Evolutionary conservation across 1,140 invertebrate genomes (phyloP).

Genomic region (Plectrocnemia conspersa): DNA sequence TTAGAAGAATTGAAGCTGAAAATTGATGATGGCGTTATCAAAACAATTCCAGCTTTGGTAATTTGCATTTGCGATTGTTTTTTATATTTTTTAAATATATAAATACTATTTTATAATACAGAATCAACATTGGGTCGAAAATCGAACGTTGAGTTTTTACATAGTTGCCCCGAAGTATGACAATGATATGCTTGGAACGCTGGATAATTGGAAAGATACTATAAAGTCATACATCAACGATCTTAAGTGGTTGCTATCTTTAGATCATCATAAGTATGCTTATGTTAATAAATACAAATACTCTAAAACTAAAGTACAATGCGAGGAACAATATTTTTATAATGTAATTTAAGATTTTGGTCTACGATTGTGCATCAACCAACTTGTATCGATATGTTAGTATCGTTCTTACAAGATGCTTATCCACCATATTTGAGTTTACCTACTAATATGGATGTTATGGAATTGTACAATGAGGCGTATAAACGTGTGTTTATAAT

Average conservation of each 20-base stretch:
- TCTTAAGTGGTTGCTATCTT: conserved; percentile 44
- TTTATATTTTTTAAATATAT: neutral
- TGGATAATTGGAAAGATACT: conserved; percentile 44
- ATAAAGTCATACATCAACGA: conserved; percentile 43
- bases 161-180: conserved; percentile 41
- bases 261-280: conserved; percentile 45
- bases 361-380: conserved; percentile 69
- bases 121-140: conserved; percentile 46
- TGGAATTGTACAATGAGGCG: conserved; percentile 52
- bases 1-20: conserved; percentile 42
- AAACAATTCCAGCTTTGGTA: conserved; percentile 46
- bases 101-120: conserved; percentile 28
- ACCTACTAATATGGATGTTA: conserved; percentile 42
- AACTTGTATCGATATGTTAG: conserved; percentile 59
- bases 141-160: conserved; percentile 42
- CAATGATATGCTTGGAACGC: conserved; percentile 39
- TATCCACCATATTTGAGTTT: conserved; percentile 66
- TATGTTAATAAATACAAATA: neutral
- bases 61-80: conserved; percentile 25
- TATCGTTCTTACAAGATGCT: conserved; percentile 68
- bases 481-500: conserved; percentile 62
- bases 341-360: conserved; percentile 66
- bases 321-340: conserved; percentile 7
- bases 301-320: neutral
- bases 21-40: conserved; percentile 44